Conservation (phyloP, 2,113 vertebrate species). For the Romanogobio albipinnatus region DNA sequence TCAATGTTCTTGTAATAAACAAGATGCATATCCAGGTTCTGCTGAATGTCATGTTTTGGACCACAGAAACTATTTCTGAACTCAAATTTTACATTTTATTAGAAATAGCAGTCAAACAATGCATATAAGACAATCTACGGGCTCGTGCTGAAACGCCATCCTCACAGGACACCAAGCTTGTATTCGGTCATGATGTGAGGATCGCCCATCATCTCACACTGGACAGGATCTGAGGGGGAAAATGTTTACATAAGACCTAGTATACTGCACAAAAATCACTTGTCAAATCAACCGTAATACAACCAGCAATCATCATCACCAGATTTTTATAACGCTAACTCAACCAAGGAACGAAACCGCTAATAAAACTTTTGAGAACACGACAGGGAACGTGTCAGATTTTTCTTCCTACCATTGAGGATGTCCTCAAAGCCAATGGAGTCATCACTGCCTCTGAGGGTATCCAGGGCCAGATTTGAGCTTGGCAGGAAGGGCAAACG, state of each 20-base stretch:
- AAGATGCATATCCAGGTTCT: background rate
- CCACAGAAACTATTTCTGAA: background rate
- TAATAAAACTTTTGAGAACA: background rate
- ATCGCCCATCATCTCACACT: constrained; percentile 92
- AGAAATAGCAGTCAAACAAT: constrained; percentile 43
- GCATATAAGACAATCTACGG: constrained; percentile 27
- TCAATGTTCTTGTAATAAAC: constrained; percentile 6
- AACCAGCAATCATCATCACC: background rate
- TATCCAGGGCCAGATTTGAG: constrained; percentile 91
- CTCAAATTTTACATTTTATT: constrained; percentile 54
- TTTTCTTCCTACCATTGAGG: constrained; percentile 83
- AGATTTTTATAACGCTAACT: background rate
- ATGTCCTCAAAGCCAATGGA: constrained; percentile 92
- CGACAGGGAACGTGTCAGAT: background rate
- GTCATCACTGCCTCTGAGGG: constrained; percentile 87
- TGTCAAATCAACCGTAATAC: background rate
- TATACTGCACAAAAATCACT: background rate
- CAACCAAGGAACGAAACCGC: background rate
- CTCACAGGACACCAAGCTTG: constrained; percentile 88
- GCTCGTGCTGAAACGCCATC: background rate
- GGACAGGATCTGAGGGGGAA: constrained; percentile 82
- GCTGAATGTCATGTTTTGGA: background rate
- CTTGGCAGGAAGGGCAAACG: constrained; percentile 93
- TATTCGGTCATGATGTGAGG: constrained; percentile 94
- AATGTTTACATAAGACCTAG: background rate